Percentiles rank a stretch among this genome's conserved stretches.
These are phyloP conservation scores for Gobius niger DNA, from an alignment of 2,113 vertebrate genomes.

Conservation along the genomic window DNA sequence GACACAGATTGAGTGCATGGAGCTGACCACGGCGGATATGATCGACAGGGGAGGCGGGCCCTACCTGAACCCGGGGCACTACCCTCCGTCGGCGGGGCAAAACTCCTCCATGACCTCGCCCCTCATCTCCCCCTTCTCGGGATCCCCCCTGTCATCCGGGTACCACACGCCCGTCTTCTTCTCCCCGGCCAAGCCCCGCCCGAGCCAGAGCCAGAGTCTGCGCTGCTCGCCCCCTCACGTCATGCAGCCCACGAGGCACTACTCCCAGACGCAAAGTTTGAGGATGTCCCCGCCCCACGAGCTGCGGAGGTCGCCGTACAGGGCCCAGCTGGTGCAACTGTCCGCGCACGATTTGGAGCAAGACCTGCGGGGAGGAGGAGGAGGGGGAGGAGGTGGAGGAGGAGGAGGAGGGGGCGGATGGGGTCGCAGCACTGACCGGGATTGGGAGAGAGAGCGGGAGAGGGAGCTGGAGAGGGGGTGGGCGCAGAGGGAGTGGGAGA, in stretches of 20 bases:
- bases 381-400: slow-evolving; percentile 47
- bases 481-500: slow-evolving; percentile 69
- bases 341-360: slow-evolving; percentile 76
- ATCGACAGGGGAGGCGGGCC: slow-evolving; percentile 69
- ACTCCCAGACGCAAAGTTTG: slow-evolving; percentile 73
- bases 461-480: slow-evolving; percentile 69
- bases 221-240: slow-evolving; percentile 68
- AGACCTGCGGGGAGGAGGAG: slow-evolving; percentile 61
- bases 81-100: slow-evolving; percentile 44
- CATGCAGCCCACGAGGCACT: slow-evolving; percentile 57
- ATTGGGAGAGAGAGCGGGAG: slow-evolving; percentile 64
- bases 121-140: slow-evolving; percentile 76
- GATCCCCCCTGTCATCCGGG: slow-evolving; percentile 75
- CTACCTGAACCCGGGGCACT: slow-evolving; percentile 73
- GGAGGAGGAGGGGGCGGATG: neutral
- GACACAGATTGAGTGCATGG: slow-evolving; percentile 82
- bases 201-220: slow-evolving; percentile 72
- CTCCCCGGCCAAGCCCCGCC: slow-evolving; percentile 73
- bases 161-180: slow-evolving; percentile 77
- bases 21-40: slow-evolving; percentile 70
- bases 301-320: slow-evolving; percentile 61
- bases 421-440: slow-evolving; percentile 33
- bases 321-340: slow-evolving; percentile 66
- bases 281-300: slow-evolving; percentile 69
- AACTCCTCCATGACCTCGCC: slow-evolving; percentile 71